A percentile compares a stretch with the other conserved stretches of the same genome.
Conservation (phyloP, 2,113 vertebrate species). For the Amphiprion percula region DNA sequence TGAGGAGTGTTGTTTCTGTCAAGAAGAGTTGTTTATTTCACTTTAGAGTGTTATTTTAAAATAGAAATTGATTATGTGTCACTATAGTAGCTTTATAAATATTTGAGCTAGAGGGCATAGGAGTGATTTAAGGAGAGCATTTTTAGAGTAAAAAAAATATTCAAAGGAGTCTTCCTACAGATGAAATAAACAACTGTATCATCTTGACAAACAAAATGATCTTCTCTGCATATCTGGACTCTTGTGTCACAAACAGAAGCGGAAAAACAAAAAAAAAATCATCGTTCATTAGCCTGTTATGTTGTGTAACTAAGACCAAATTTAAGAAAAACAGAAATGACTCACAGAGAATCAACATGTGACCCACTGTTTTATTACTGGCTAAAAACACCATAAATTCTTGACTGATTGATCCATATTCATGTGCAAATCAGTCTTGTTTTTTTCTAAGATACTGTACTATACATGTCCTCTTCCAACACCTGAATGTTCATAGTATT, state of each 20-base stretch:
- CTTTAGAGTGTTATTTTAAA: neutral
- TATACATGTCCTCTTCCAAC: neutral
- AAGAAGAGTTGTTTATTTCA: neutral
- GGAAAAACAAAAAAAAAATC: neutral
- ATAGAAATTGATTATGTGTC: neutral
- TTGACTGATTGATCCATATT: neutral
- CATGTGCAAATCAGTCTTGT: neutral
- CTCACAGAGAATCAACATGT: neutral
- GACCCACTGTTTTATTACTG: neutral
- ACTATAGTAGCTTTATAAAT: neutral
- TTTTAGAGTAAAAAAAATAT: neutral
- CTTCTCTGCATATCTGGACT: slow-evolving; percentile 19
- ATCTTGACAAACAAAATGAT: slow-evolving; percentile 24
- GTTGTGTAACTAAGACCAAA: slow-evolving; percentile 11
- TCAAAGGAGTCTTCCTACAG: neutral
- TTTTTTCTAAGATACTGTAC: neutral
- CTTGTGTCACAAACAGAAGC: slow-evolving; percentile 25
- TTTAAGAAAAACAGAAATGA: slow-evolving; percentile 2
- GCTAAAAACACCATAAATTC: neutral
- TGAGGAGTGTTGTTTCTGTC: neutral
- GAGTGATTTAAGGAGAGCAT: slow-evolving; percentile 1
- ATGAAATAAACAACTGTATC: slow-evolving; percentile 34
- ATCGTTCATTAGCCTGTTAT: slow-evolving; percentile 14
- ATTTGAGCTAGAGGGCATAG: neutral
- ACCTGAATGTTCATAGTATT: neutral